phyloP scores from a whole-genome alignment of 2,797 vertebrate genomes.

The Lepus townsendii region DNA sequence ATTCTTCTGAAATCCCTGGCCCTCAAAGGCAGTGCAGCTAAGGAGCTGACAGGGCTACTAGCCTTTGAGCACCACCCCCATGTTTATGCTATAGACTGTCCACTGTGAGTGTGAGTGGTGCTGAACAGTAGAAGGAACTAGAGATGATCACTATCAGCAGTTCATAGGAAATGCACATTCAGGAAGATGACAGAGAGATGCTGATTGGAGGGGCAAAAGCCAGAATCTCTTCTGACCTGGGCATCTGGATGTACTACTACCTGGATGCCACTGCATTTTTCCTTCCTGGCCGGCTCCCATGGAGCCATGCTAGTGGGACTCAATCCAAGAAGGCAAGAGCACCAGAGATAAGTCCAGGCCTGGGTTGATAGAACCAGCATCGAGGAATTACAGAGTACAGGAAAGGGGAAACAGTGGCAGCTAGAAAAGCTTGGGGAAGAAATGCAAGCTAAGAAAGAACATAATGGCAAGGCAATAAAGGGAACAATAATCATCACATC shows the following conservation, averaged over 20 bases:
- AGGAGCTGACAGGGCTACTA: not conserved
- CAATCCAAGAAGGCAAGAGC: slow-evolving; percentile 92
- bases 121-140: not conserved
- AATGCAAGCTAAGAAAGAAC: not conserved
- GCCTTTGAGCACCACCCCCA: not conserved
- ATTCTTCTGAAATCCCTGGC: slow-evolving; percentile 15
- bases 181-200: not conserved
- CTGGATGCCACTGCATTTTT: slow-evolving; percentile 94
- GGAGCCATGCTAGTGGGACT: slow-evolving; percentile 95
- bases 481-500: not conserved
- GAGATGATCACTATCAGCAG: not conserved
- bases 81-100: not conserved
- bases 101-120: not conserved
- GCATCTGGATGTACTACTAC: slow-evolving; percentile 92
- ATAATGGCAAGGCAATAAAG: not conserved
- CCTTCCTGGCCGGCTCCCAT: slow-evolving; percentile 94
- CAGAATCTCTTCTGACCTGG: slow-evolving; percentile 87
- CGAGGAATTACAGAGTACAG: slow-evolving; percentile 63
- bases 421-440: not conserved
- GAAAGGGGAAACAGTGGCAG: not conserved
- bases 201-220: slow-evolving; percentile 62
- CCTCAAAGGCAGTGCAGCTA: not conserved
- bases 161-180: not conserved
- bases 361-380: slow-evolving; percentile 93
- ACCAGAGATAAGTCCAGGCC: slow-evolving; percentile 93